A percentile compares a stretch with the other conserved stretches of the same genome.
Evolutionary conservation across 2,888 invertebrate species (phyloP).

Genomic region (Seira sanloemensis): DNA sequence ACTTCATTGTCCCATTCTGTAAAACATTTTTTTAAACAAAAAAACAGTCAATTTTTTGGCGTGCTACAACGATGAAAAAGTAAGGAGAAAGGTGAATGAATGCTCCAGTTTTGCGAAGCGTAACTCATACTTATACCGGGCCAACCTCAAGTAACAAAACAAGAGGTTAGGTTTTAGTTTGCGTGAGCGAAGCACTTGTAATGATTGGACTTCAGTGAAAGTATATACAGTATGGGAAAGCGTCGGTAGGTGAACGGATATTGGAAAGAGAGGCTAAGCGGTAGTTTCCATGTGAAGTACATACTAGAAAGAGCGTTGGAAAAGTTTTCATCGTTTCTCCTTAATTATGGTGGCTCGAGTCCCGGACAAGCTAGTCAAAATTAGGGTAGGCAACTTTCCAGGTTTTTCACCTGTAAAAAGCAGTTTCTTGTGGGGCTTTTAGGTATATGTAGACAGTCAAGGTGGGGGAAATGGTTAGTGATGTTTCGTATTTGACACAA

Average conservation of each 20-base stretch:
- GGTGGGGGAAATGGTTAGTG: background rate
- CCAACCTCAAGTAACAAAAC: conserved; percentile 45
- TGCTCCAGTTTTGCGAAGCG: conserved; percentile 61
- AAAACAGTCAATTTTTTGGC: conserved; percentile 49
- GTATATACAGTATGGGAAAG: conserved; percentile 13
- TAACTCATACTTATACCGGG: conserved; percentile 12
- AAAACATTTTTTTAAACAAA: too few species aligned
- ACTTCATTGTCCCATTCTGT: too few species aligned
- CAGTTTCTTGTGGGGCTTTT: background rate
- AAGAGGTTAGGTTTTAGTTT: conserved; percentile 38
- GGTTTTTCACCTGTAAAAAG: conserved; percentile 43
- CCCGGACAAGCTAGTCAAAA: conserved; percentile 49
- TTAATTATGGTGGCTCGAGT: background rate
- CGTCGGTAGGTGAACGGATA: background rate
- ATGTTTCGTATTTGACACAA: too few species aligned
- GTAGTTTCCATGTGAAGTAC: background rate
- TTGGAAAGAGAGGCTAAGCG: too few species aligned
- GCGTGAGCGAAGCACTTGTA: conserved; percentile 37
- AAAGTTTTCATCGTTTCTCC: background rate
- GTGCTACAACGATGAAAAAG: conserved; percentile 37
- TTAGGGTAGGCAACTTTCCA: conserved; percentile 56
- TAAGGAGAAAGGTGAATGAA: conserved; percentile 56
- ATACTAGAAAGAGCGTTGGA: background rate
- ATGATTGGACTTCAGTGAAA: conserved; percentile 49
- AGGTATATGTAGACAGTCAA: background rate